Evolutionary conservation across 2,888 invertebrate genomes (phyloP).

Genomic region (Drosophila vallismaia): DNA sequence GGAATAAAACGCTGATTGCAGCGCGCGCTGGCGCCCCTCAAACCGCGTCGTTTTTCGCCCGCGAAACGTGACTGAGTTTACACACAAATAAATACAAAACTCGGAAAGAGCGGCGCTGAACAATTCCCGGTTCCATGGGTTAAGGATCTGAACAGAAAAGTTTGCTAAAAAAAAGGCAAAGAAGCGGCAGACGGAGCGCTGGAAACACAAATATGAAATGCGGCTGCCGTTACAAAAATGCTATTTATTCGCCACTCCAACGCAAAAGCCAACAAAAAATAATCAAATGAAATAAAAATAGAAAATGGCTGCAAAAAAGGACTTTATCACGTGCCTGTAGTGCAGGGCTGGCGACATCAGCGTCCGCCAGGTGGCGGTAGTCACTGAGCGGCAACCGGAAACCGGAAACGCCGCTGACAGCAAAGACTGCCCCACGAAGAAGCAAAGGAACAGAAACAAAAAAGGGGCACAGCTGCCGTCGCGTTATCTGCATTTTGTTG

Average conservation of each 20-base stretch:
- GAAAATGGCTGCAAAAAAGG: background rate
- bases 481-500: constrained; percentile 42
- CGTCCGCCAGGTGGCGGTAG: constrained; percentile 42
- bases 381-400: constrained; percentile 35
- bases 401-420: constrained; percentile 40
- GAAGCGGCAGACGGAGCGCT: constrained; percentile 2
- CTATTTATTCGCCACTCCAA: constrained; percentile 30
- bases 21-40: constrained; percentile 1
- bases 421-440: constrained; percentile 17
- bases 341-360: constrained; percentile 15
- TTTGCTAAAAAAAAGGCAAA: constrained; percentile 10
- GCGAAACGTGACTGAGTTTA: constrained; percentile 45
- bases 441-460: background rate
- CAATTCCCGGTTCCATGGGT: constrained; percentile 21
- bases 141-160: constrained; percentile 35
- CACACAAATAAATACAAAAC: constrained; percentile 52
- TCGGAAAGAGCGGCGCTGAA: constrained; percentile 13
- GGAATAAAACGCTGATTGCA: constrained; percentile 53
- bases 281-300: background rate
- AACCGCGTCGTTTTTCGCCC: background rate
- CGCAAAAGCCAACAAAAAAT: background rate
- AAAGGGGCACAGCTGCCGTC: constrained; percentile 34
- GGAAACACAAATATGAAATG: constrained; percentile 42
- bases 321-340: constrained; percentile 33
- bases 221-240: constrained; percentile 48